Percentiles rank a stretch among this genome's conserved stretches.
These are phyloP conservation scores for Actias luna DNA, from an alignment of 2,888 invertebrate genomes.

Conservation along the genomic window DNA sequence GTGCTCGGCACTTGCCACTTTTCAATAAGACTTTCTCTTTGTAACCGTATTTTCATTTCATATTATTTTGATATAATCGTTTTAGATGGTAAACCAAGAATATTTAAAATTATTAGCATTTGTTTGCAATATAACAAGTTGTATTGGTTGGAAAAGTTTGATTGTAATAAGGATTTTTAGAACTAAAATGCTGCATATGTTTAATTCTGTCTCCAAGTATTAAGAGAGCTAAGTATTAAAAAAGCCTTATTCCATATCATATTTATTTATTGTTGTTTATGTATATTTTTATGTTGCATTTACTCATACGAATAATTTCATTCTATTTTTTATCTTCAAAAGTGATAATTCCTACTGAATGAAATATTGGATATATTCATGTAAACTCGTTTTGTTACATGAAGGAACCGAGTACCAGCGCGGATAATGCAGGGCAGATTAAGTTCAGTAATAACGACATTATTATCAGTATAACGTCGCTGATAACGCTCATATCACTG, in stretches of 20 bases:
- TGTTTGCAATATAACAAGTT: no score
- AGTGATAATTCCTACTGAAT: neutral
- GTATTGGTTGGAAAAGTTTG: no score
- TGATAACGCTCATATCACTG: neutral
- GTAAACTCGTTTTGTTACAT: neutral
- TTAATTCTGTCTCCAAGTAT: no score
- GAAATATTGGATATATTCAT: no score
- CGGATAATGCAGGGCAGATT: neutral
- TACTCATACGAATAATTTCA: no score
- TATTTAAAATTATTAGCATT: neutral
- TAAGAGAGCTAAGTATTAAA: no score
- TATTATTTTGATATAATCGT: constrained; percentile 32
- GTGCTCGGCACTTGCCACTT: constrained; percentile 62
- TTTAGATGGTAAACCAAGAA: neutral
- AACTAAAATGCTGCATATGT: no score
- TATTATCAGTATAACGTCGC: neutral
- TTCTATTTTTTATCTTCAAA: neutral
- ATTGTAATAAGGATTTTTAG: no score
- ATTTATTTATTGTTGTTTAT: no score
- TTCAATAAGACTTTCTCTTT: constrained; percentile 67
- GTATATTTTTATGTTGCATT: no score
- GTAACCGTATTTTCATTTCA: constrained; percentile 62
- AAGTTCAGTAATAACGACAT: neutral
- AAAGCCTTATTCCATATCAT: no score
- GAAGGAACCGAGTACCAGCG: neutral